Evolutionary conservation across 2,888 invertebrate genomes (phyloP), one percentile per base, ranked within the genome.

Genomic region (Stictocephala bisonia): DNA sequence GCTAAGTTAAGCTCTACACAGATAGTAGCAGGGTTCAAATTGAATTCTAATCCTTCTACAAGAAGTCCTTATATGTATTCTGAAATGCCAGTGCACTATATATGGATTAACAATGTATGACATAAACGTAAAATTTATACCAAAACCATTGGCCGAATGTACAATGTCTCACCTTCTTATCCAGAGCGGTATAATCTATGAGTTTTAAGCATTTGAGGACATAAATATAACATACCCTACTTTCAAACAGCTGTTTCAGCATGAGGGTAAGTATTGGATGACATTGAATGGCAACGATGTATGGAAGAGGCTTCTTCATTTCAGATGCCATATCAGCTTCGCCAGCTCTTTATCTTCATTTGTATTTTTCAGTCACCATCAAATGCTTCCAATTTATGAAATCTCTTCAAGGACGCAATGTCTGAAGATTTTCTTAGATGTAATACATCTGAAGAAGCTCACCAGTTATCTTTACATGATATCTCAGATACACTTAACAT

Each of bases 291-390:
- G 80, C 79, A 60, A 13, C 22, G 31, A 6, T 44, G 74, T 4
- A 29, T 83, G 44, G 18, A 73, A 1, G 81, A 83, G 67, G 80
- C 80, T 1, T 69, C 40, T 0, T 11, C 27, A 3, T 70, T 67
- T 22, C 72, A 79, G 76, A 78, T 82, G 80, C 79, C 79, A 2
- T 44, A 41, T 31, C 72, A 77, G 74, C 73, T 84, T 44, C 75
- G 83, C 60, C 53, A 77, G 20, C 73, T 82, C 3, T 83, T 83
- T 75, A 80, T 80, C 9, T 66, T 76, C 51, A 80, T 83, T 53
- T 75, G 79, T 50, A 74, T 77, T 27, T 80, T 78, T 60, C 78
- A 78, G 50, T 69, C 78, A 26, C 77, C 80, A 1, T 15, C 69
- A 0, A 51, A 79, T 73, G 78, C 79, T 1, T 15, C 72, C 50